Base-by-base conservation (phyloP, 2,888 invertebrate genomes). In the Eurytoma adleriae region DNA sequence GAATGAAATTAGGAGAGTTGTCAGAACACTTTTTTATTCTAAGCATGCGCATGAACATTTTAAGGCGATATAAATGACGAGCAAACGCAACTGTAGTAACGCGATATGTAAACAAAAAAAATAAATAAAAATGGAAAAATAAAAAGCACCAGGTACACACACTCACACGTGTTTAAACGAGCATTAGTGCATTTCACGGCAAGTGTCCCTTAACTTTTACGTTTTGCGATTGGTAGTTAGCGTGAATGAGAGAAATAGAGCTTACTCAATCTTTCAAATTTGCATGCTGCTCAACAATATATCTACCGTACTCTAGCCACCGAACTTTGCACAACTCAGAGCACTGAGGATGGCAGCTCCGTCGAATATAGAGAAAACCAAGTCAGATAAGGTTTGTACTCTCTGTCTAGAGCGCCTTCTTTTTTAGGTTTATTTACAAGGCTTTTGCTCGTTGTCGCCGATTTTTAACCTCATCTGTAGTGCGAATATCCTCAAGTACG, bases 311-410 rank as follows among this genome's bases (percentile, higher is more conserved):
- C 84, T 84, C 83, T 91, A 97, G 97, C 96, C 96, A 87, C 91
- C 93, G 85, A 95, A 95, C 92, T 94, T 95, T 91, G 94, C 94
- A 90, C 94, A 95, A 91, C 94, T 97, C 92, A 94, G 96, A 91
- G 94, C 95, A 89, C 94, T 97, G 86, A 94, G 96, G 91, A 94
- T 95, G 93, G 96, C 96, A 84, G 96, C 96, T 87, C 96, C 97
- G 72, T 97, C 96, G 86, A 94, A 96, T 93, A 92, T 95, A 91
- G 94, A 94, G 92, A 96, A 94, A 93, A 96, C 94, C 90, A 96
- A 96, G 91, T 96, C 96, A 27, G 96, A 95, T 89, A 95, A 96
- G 96, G 96, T 96, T 93, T 92, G 94, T 91, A 86, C 84, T 48
- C 56, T 62, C 52, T 69, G 70, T 52, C 74, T 59, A 74, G 40